Evolutionary conservation across 1,140 invertebrate species (phyloP).

Genomic region (Oryzaephilus surinamensis): DNA sequence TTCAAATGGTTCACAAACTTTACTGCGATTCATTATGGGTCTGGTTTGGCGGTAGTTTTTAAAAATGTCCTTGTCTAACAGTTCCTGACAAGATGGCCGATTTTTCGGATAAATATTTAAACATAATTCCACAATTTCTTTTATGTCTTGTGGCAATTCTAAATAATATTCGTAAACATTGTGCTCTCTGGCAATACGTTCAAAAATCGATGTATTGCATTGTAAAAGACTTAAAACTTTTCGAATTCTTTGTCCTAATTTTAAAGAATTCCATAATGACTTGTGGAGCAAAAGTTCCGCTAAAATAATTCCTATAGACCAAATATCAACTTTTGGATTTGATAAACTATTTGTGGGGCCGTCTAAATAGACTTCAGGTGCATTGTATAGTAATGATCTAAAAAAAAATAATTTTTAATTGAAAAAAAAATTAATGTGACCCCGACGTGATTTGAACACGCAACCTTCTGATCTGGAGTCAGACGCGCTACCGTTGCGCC

Average conservation of each 20-base stretch:
- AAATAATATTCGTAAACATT: slow-evolving; percentile 54
- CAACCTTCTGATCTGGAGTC: slow-evolving; percentile 97
- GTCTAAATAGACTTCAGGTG: slow-evolving; percentile 66
- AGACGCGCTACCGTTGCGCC: slow-evolving; percentile 95
- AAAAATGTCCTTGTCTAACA: slow-evolving; percentile 45
- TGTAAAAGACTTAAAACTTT: slow-evolving; percentile 64
- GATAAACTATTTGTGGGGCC: slow-evolving; percentile 29
- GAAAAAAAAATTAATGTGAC: slow-evolving; percentile 39
- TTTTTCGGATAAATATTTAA: slow-evolving; percentile 53
- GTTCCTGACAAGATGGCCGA: slow-evolving; percentile 49
- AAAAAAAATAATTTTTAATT: slow-evolving; percentile 11
- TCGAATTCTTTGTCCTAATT: slow-evolving; percentile 58
- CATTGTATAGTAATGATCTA: slow-evolving; percentile 56
- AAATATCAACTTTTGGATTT: slow-evolving; percentile 72
- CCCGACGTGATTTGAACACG: slow-evolving; percentile 95
- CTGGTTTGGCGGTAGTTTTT: slow-evolving; percentile 28
- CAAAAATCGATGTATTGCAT: slow-evolving; percentile 48
- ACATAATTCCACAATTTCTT: slow-evolving; percentile 55
- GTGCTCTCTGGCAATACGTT: slow-evolving; percentile 66
- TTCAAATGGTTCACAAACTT: slow-evolving; percentile 32
- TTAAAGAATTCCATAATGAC: slow-evolving; percentile 58
- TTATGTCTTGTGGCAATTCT: slow-evolving; percentile 49
- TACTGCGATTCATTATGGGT: slow-evolving; percentile 21
- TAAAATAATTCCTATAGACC: slow-evolving; percentile 83
- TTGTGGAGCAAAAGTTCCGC: slow-evolving; percentile 60